Percentiles rank a stretch among this genome's conserved stretches.
phyloP scores from a whole-genome alignment of 2,797 vertebrate genomes.

The Takifugu rubripes region DNA sequence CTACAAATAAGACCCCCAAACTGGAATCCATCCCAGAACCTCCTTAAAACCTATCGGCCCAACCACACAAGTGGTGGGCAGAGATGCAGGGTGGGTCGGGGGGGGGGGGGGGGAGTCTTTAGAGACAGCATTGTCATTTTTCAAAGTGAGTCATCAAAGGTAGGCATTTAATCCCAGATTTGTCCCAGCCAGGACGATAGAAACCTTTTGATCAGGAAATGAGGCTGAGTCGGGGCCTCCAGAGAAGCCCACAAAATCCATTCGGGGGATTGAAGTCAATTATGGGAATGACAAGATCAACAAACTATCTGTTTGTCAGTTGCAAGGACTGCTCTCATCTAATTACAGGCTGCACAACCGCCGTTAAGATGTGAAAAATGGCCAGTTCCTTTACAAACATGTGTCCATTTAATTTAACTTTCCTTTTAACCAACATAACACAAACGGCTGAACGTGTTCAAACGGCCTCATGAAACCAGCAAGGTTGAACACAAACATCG shows the following conservation, averaged over 20 bases:
- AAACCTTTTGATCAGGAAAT: conserved; percentile 74
- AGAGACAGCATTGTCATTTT: conserved; percentile 70
- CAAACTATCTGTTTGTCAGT: conserved; percentile 56
- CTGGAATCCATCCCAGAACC: conserved; percentile 27
- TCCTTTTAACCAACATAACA: neutral
- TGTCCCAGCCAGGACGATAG: conserved; percentile 60
- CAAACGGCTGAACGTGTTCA: conserved; percentile 1
- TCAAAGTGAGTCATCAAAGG: conserved; percentile 78
- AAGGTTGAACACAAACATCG: neutral
- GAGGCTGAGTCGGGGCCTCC: conserved; percentile 61
- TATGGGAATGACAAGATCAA: conserved; percentile 64
- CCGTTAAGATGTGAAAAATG: neutral
- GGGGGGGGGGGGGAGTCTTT: conserved; percentile 46
- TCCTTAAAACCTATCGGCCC: conserved; percentile 20
- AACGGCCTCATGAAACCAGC: conserved; percentile 6
- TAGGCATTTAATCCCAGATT: conserved; percentile 76
- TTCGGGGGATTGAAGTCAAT: conserved; percentile 67
- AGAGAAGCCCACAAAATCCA: conserved; percentile 60
- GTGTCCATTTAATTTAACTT: neutral
- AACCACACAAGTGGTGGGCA: conserved; percentile 10
- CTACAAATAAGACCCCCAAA: no score
- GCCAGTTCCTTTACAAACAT: neutral
- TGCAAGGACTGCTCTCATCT: conserved; percentile 43
- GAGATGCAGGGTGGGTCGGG: conserved; percentile 21
- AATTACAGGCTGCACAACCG: conserved; percentile 43